Base-by-base conservation (phyloP, 2,888 invertebrate species). In the Theretra japonica region DNA sequence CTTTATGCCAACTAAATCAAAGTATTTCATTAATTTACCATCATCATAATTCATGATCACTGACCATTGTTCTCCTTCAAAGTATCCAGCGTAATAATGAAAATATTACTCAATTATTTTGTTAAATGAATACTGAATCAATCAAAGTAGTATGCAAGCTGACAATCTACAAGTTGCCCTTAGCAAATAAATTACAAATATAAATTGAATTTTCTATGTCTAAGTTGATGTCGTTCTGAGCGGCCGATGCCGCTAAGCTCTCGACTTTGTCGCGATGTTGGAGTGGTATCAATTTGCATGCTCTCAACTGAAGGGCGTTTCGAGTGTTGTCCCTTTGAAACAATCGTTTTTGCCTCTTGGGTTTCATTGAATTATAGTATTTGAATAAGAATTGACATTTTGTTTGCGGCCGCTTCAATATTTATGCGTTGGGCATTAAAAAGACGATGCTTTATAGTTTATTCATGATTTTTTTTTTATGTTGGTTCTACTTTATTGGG, bases 251-350 rank as follows among this genome's bases (percentile, higher is more conserved):
- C 70, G 59, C 73, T 72, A 53, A 72, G 75, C 81, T 78, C 86
- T 86, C 79, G 80, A 83, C 85, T 85, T 84, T 85, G 88, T 87
- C 83, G 85, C 84, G 79, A 82, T 80, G 79, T 79, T 85, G 82
- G 78, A 91, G 91, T 87, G 89, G 86, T 88, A 89, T 91, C 89
- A 92, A 92, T 93, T 93, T 92, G 89, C 91, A 90, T 91, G 85
- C 87, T 82, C 90, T 90, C 82, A 79, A 86, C 80, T 85, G 76
- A 79, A 90, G 91, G 78, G 79, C 76, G 69, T 73, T 85, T 87
- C 77, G 79, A 90, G 88, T 87, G 87, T 86, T 89, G 91, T 88
- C 87, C 90, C 90, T 90, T 90, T 90, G 87, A 87, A 86, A 90
- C 88, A 89, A 89, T 87, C 86, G 85, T 83, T 89, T 88, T 86